Conservation (phyloP, 2,888 invertebrate genomes). For the Apotomis capreana region DNA sequence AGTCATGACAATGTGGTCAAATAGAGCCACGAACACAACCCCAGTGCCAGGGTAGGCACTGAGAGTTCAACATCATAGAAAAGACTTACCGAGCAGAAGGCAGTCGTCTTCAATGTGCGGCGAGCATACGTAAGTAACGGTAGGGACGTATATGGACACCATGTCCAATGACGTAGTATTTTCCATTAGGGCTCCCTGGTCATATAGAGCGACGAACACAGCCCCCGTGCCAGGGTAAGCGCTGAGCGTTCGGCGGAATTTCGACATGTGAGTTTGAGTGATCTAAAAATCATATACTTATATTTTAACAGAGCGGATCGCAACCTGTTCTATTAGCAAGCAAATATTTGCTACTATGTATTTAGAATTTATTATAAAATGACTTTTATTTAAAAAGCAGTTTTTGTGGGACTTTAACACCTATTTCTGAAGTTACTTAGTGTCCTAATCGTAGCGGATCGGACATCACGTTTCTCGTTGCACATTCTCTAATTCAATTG, state of each 20-base stretch:
- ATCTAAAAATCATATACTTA: conserved; percentile 51
- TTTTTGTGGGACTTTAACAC: too few species aligned
- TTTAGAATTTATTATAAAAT: too few species aligned
- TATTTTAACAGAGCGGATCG: too few species aligned
- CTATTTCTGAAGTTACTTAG: too few species aligned
- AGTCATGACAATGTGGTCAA: too few species aligned
- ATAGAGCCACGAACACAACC: conserved; percentile 82
- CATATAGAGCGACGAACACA: conserved; percentile 79
- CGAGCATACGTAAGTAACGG: conserved; percentile 86
- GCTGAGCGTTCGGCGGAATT: conserved; percentile 78
- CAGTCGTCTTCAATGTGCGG: conserved; percentile 76
- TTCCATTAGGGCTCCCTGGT: rapidly evolving
- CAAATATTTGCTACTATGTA: too few species aligned
- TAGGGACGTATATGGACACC: conserved; percentile 86
- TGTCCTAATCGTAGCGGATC: too few species aligned
- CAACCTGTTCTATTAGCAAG: too few species aligned
- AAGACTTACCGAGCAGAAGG: conserved; percentile 78
- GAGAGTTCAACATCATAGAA: conserved; percentile 64
- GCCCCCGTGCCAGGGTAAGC: conserved; percentile 85
- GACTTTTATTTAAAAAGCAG: too few species aligned
- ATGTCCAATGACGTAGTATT: conserved; percentile 37
- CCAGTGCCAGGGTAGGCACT: conserved; percentile 86
- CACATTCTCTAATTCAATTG: too few species aligned
- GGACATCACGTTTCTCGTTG: too few species aligned
- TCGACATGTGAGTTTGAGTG: conserved; percentile 48